Evolutionary conservation across 2,113 vertebrate genomes (phyloP).

Genomic region (Nymphicus hollandicus): DNA sequence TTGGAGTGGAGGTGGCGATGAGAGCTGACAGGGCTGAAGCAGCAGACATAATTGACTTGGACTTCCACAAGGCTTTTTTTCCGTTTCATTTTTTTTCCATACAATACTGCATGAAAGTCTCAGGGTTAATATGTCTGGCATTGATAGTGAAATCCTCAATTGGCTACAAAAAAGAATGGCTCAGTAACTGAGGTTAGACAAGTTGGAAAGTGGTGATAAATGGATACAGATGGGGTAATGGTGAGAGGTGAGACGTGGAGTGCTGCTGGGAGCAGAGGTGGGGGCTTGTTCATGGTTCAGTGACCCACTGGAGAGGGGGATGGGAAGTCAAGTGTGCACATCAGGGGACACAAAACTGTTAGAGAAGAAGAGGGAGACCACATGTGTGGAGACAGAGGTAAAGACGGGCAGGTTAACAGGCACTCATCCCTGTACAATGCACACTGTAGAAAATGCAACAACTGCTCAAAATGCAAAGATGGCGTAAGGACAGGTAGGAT

Average conservation of each 20-base stretch:
- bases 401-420: neutral
- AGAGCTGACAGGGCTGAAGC: slow-evolving; percentile 64
- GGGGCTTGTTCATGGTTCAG: slow-evolving; percentile 23
- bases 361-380: neutral
- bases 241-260: slow-evolving; percentile 54
- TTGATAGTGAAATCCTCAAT: slow-evolving; percentile 65
- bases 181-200: slow-evolving; percentile 53
- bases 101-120: slow-evolving; percentile 3
- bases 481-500: neutral
- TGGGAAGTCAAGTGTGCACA: neutral
- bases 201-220: slow-evolving; percentile 67
- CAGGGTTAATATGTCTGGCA: slow-evolving; percentile 49
- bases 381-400: neutral
- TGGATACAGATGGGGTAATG: slow-evolving; percentile 55
- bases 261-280: slow-evolving; percentile 8
- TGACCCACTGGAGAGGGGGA: neutral
- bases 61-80: slow-evolving; percentile 27
- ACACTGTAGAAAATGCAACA: neutral
- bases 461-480: neutral
- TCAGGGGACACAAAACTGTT: neutral
- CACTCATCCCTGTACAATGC: neutral
- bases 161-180: slow-evolving; percentile 53
- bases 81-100: neutral
- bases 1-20: slow-evolving; percentile 63
- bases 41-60: slow-evolving; percentile 60